These are phyloP conservation scores for Pinctada fucata DNA, from an alignment of 2,888 invertebrate species.

Conservation along the genomic window DNA sequence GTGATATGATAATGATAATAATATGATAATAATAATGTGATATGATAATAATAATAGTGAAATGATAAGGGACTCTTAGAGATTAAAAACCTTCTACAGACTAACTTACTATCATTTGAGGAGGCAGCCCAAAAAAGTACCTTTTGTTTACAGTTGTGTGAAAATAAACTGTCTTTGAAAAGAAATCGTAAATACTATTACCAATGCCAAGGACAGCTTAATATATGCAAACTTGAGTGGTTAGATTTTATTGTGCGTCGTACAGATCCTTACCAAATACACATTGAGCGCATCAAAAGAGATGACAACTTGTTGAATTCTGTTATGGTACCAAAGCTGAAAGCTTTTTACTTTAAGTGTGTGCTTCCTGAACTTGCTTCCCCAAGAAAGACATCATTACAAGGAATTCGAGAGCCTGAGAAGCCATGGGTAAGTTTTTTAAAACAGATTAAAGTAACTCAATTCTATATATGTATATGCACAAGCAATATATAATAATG, in stretches of 20 bases:
- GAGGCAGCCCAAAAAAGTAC: conserved; percentile 26
- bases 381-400: too few species aligned
- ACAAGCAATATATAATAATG: too few species aligned
- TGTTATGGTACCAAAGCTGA: conserved; percentile 30
- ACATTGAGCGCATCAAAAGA: conserved; percentile 26
- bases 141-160: conserved; percentile 32
- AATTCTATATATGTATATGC: too few species aligned
- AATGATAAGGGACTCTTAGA: conserved; percentile 21
- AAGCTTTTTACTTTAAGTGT: conserved; percentile 22
- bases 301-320: conserved; percentile 24
- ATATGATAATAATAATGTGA: too few species aligned
- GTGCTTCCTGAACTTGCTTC: conserved; percentile 25
- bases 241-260: conserved; percentile 36
- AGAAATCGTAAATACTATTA: conserved; percentile 26
- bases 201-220: background rate
- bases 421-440: too few species aligned
- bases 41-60: too few species aligned
- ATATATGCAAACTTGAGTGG: conserved; percentile 32
- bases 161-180: conserved; percentile 29
- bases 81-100: conserved; percentile 33
- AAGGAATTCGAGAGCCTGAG: too few species aligned
- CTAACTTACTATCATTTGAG: conserved; percentile 20
- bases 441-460: too few species aligned
- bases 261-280: conserved; percentile 32
- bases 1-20: too few species aligned